Percentiles rank a stretch among this genome's conserved stretches.
These are phyloP conservation scores for Schlechtendalia chinensis DNA, from an alignment of 1,140 invertebrate species.

Conservation along the genomic window DNA sequence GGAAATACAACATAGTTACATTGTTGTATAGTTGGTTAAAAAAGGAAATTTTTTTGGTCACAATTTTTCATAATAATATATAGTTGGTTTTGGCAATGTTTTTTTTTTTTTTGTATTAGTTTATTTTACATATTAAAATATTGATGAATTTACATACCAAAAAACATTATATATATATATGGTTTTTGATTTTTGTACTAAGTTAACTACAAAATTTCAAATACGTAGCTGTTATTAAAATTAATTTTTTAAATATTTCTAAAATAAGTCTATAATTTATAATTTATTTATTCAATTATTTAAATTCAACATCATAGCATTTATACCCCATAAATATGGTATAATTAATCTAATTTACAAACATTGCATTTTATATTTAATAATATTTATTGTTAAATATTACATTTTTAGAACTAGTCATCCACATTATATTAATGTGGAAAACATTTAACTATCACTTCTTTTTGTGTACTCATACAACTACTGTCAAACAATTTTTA, in stretches of 20 bases:
- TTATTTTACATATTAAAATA: conserved; percentile 11
- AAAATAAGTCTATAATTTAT: neutral
- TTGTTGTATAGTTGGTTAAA: neutral
- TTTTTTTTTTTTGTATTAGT: neutral
- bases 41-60: neutral
- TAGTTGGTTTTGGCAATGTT: neutral
- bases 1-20: neutral
- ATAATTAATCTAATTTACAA: neutral
- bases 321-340: neutral
- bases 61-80: neutral
- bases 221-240: neutral
- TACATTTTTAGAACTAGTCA: conserved; percentile 20
- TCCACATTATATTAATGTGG: conserved; percentile 6
- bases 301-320: too few relatives aligned
- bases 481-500: too few relatives aligned
- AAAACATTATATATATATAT: too few relatives aligned
- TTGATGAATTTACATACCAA: conserved; percentile 16
- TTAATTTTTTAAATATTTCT: neutral
- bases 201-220: neutral
- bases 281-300: neutral
- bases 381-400: neutral
- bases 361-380: neutral
- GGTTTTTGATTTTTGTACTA: neutral
- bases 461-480: neutral
- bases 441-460: neutral